Conservation (phyloP, 2,113 vertebrate genomes). For the Gallinago jamesoni region DNA sequence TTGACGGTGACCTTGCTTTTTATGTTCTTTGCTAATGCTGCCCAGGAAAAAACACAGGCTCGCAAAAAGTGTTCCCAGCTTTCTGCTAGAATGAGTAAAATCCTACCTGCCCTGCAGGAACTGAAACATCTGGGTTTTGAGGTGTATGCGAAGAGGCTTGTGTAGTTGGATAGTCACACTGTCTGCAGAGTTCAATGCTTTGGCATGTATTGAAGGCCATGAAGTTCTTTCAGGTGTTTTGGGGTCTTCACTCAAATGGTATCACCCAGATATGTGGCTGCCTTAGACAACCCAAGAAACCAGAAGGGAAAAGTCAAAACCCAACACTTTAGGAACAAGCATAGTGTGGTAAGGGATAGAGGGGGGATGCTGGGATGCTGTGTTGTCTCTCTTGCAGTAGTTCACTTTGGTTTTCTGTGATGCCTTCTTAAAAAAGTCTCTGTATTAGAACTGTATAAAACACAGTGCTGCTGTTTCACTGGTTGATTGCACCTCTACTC, state of each 20-base stretch:
- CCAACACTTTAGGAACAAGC: background rate
- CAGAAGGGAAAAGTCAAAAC: background rate
- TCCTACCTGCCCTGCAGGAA: background rate
- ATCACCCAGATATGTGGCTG: rapidly evolving
- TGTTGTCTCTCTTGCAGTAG: background rate
- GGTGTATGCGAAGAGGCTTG: background rate
- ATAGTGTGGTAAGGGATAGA: background rate
- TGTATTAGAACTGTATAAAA: background rate
- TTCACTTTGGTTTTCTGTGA: background rate
- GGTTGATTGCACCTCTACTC: background rate
- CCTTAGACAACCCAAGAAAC: background rate
- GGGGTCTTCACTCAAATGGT: background rate
- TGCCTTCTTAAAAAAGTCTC: background rate
- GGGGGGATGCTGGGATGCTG: background rate
- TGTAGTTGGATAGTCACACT: background rate
- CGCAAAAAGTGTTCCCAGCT: background rate
- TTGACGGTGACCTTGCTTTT: background rate
- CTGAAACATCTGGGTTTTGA: background rate
- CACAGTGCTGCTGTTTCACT: background rate
- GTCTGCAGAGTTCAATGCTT: background rate
- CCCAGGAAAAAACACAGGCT: background rate
- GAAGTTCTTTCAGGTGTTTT: background rate
- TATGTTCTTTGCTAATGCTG: background rate
- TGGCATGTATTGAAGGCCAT: background rate
- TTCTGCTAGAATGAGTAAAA: background rate